Evolutionary conservation across 2,113 vertebrate genomes (phyloP), one percentile per base, ranked within the genome.

Genomic region (Hymenochirus boettgeri): DNA sequence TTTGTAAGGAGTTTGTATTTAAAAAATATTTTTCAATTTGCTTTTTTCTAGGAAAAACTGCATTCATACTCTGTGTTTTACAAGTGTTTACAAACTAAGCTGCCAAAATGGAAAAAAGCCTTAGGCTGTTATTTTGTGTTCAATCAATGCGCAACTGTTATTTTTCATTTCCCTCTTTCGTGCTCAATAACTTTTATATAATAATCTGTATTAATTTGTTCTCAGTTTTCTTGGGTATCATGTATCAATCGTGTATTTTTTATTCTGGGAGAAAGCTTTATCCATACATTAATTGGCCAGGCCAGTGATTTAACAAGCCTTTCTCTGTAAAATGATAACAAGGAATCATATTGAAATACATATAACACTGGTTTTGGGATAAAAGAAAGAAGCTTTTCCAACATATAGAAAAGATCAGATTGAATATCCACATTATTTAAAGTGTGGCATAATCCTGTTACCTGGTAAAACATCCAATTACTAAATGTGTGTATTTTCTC

Each of bases 241-340:
- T 19, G 25, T 27, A 60, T 27, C 42, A 29, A 31, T 57, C 7
- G 62, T 70, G 64, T 63, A 13, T 59, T 62, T 24, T 55, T 8
- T 5, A 66, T 27, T 8, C 18, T 22, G 23, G 58, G 66, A 70
- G 31, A 2, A 29, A 22, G 5, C 26, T 6, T 9, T 26, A 31
- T 3, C 2, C 27, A 19, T 19, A 31, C 5, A 18, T 12, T 8
- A 26, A 31, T 15, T 6, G 13, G 4, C 24, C 51, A 7, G 57
- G 3, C 26, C 10, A 12, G 3, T 19, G 27, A 8, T 15, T n/a
- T 33, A 31, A 50, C 9, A 42, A 39, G 33, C 33, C 12, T 22
- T 29, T 22, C 25, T 29, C 8, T 48, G 18, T n/a, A 39, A 53
- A 54, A 1, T n/a, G 10, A 54, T n/a, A 42, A n/a, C 1, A 42